Evolutionary conservation across 2,113 vertebrate species (phyloP).

Genomic region (Hepsetus odoe): DNA sequence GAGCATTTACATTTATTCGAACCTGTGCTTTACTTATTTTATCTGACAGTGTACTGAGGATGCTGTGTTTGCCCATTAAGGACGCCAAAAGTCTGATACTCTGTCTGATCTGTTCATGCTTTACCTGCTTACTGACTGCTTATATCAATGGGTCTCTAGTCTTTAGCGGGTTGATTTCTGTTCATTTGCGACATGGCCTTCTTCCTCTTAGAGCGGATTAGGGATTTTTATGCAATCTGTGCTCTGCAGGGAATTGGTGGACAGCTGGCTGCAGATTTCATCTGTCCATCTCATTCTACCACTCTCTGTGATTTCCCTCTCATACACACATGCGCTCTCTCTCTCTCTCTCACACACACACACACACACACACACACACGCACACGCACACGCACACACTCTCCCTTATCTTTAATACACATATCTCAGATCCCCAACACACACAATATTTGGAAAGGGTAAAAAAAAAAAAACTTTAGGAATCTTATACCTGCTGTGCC

Average conservation of each 20-base stretch:
- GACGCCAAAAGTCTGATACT: not conserved
- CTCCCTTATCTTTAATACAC: not conserved
- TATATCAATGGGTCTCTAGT: not conserved
- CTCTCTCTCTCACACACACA: slow-evolving; percentile 22
- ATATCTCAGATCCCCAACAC: not conserved
- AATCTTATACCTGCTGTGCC: slow-evolving; percentile 6
- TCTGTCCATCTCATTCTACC: slow-evolving; percentile 38
- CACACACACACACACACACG: not conserved
- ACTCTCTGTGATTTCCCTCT: slow-evolving; percentile 17
- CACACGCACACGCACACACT: slow-evolving; percentile 31
- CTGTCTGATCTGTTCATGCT: not conserved
- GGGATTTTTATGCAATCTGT: slow-evolving; percentile 49
- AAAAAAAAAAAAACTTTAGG: not conserved
- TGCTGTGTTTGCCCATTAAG: not conserved
- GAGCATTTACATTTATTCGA: too few relatives aligned
- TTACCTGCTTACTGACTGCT: slow-evolving; percentile 21
- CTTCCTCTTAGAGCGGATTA: slow-evolving; percentile 55
- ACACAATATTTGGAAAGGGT: not conserved
- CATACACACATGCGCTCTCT: slow-evolving; percentile 23
- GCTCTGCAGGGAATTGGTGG: slow-evolving; percentile 50
- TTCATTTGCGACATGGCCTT: slow-evolving; percentile 27
- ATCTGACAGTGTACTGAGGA: too few relatives aligned
- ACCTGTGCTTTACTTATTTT: too few relatives aligned
- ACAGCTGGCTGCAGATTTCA: slow-evolving; percentile 57
- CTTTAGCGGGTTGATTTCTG: slow-evolving; percentile 3